Evolutionary conservation across 2,113 vertebrate genomes (phyloP), one percentile per base, ranked within the genome.

Genomic region (Notothenia coriiceps): DNA sequence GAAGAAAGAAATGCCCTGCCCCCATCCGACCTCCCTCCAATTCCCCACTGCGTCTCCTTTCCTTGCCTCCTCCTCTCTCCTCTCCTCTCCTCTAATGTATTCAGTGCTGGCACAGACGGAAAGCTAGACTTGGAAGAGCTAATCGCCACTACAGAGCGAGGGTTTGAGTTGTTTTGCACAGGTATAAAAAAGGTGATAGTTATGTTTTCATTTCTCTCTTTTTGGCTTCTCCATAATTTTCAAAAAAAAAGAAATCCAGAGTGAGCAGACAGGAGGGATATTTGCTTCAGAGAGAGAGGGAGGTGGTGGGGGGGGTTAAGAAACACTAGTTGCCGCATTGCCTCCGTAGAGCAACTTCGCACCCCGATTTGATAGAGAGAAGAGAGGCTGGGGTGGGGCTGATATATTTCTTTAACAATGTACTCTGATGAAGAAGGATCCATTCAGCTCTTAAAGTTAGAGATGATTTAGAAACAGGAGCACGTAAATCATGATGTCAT

Each of bases 301-400:
- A 22, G 10, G 22, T 56, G 43, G 65, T 0, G 25, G 25, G 25
- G 29, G 29, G 63, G 63, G 75, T 54, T 25, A 50, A 49, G 62
- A 74, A 71, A 78, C 82, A 92, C 87, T 81, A 88, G 88, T 91
- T 91, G 87, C 90, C 82, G 92, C 92, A 92, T 91, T 90, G 89
- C 85, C 83, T 74, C 86, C 5, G 17, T 70, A 18, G 33, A 77
- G 43, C 71, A 80, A 86, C 59, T 89, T 84, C 46, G 35, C 33
- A 57, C 35, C 15, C 22, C 61, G 82, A 77, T 15, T 15, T 50
- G n/a, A 51, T 5, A 61, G 43, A 43, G 18, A 7, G 29, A n/a
- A 22, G 10, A 6, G 11, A 25, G 44, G 29, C 6, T 4, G 35
- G 22, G 50, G 18, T 40, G 55, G 18, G 54, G 55, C 61, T 46